A percentile compares a stretch with the other conserved stretches of the same genome.
These are phyloP conservation scores for Pipra filicauda DNA, from an alignment of 2,113 vertebrate species.

Conservation along the genomic window DNA sequence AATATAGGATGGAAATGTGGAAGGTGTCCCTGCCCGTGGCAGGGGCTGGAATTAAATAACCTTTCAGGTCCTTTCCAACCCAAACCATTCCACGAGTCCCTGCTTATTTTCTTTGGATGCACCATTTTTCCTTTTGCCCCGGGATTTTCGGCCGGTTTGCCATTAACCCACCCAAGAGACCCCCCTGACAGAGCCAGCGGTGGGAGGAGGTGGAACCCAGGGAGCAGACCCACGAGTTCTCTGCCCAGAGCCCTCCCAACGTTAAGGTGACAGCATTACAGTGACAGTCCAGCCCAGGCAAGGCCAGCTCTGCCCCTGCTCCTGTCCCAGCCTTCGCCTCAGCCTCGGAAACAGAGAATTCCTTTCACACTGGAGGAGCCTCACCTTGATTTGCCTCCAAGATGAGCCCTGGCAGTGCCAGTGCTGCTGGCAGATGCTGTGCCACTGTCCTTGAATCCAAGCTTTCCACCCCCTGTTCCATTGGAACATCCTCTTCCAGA, in stretches of 20 bases:
- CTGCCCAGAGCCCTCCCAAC: rapidly evolving
- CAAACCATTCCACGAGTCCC: not conserved
- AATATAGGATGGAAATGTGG: too few species aligned
- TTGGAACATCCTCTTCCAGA: not conserved
- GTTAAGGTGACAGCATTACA: not conserved
- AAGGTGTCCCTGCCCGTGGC: not conserved
- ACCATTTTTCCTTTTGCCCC: not conserved
- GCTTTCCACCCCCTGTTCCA: not conserved
- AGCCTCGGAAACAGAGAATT: not conserved
- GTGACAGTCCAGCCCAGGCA: not conserved
- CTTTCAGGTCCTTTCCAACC: not conserved
- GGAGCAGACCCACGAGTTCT: not conserved
- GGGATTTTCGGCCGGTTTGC: rapidly evolving
- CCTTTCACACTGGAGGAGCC: not conserved
- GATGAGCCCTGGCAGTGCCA: not conserved
- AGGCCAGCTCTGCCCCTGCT: not conserved
- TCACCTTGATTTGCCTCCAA: too few species aligned
- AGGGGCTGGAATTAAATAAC: not conserved
- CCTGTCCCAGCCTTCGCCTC: not conserved
- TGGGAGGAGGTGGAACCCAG: not conserved
- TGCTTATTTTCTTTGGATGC: not conserved
- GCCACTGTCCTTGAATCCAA: not conserved
- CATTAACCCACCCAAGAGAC: not conserved
- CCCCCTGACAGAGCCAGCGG: not conserved
- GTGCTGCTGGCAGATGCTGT: not conserved